Base-by-base conservation (phyloP, 2,888 invertebrate species). In the Coelopa pilipes region DNA sequence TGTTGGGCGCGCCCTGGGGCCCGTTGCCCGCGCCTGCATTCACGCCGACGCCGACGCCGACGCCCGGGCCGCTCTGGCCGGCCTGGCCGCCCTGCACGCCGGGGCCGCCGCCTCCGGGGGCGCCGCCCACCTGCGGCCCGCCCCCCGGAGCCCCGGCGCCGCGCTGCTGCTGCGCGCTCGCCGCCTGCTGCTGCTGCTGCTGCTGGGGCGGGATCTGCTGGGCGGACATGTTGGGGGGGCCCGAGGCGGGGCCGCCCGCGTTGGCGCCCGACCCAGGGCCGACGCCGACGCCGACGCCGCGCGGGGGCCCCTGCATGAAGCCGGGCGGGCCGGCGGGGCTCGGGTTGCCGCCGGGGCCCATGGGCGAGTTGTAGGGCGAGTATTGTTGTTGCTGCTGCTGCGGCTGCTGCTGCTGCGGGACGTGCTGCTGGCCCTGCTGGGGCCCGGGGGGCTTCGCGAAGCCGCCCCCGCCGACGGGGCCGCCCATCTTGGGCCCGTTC, bases 351-450 rank as follows among this genome's bases (percentile, higher is more conserved):
- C 90, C 21, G 88, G 90, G 86, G 89, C 84, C 89, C 92, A 89
- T 87, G 0, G 91, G 91, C 81, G 91, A 91, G 73, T 91, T 91
- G 81, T 91, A 92, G 70, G 92, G 92, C 80, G 92, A 92, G 87
- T 92, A 92, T 87, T 91, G 92, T 83, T 92, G 87, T 79, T 86
- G 85, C 76, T 79, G 83, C 65, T 78, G 79, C 70, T 80, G 82
- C 24, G 63, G 82, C 75, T 83, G 85, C 65, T 82, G 84, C 34
- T 71, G 73, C 13, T 77, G 80, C 17, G 53, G 68, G 19, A 66
- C 17, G 24, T 66, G 47, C 17, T 74, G 67, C 74, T 79, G 81
- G 70, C 82, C 81, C 74, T 83, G 85, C 66, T 82, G 84, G 70
- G 83, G 84, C 11, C 76, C 79, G 45, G 78, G 79, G 0, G 80